Evolutionary conservation across 64 coral and sea anemone species (phyloP).

Genomic region (Trachythela sp.): DNA sequence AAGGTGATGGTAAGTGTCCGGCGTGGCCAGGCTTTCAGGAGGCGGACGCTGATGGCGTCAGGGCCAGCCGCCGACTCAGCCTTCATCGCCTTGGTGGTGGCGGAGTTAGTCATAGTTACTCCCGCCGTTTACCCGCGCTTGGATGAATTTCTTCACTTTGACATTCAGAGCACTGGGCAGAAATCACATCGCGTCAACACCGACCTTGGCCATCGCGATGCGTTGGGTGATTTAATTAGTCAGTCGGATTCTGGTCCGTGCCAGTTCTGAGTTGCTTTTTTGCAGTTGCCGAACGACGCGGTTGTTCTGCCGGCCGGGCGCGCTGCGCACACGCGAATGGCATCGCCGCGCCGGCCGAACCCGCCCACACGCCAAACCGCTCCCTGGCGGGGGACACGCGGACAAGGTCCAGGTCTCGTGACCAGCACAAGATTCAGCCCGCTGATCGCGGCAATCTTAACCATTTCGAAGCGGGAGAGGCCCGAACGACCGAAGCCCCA

Average conservation of each 20-base stretch:
- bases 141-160: constrained; percentile 8
- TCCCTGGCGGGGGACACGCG: not conserved
- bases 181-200: constrained; percentile 16
- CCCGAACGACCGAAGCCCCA: not conserved
- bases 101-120: too few species aligned
- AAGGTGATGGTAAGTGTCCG: too few species aligned
- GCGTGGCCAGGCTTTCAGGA: too few species aligned
- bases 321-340: not conserved
- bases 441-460: not conserved
- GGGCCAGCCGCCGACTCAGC: too few species aligned
- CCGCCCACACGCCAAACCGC: not conserved
- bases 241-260: constrained; percentile 11
- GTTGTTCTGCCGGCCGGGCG: not conserved
- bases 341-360: not conserved
- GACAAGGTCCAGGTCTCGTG: not conserved
- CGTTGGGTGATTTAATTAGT: not conserved
- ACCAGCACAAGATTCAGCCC: not conserved
- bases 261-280: not conserved
- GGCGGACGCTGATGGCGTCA: too few species aligned
- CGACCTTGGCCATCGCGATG: not conserved
- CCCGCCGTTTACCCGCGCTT: not conserved
- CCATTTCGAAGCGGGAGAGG: too few species aligned
- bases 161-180: not conserved
- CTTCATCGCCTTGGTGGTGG: too few species aligned
- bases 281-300: not conserved